Conservation (phyloP, 1,140 invertebrate species). For the Drosophila rufa region DNA sequence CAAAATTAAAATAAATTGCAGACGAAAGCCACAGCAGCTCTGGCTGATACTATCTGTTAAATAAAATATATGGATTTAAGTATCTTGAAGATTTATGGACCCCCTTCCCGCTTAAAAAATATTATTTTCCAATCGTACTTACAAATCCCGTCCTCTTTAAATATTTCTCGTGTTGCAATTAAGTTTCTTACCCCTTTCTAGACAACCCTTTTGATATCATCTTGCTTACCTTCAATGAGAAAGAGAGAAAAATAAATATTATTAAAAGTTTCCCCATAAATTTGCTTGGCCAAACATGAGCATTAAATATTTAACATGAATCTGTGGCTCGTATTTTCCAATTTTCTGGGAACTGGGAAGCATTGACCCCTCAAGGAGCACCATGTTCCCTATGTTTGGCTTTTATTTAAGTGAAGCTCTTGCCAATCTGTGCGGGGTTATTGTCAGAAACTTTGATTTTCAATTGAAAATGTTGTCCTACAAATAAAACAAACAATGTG, state of each 20-base stretch:
- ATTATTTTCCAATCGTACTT: neutral
- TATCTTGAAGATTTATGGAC: too few species aligned
- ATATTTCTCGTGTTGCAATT: neutral
- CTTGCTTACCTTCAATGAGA: conserved; percentile 58
- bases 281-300: conserved; percentile 29
- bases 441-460: conserved; percentile 37
- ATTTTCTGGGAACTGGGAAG: neutral
- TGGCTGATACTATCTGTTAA: too few species aligned
- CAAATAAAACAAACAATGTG: conserved; percentile 22
- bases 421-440: conserved; percentile 3
- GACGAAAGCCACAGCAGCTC: too few species aligned
- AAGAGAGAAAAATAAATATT: conserved; percentile 15
- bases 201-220: neutral
- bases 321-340: conserved; percentile 6
- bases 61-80: too few species aligned
- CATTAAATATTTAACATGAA: conserved; percentile 36
- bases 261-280: conserved; percentile 23
- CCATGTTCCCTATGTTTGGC: neutral
- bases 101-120: too few species aligned
- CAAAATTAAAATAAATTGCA: neutral
- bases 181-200: neutral
- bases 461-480: conserved; percentile 32
- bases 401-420: conserved; percentile 10
- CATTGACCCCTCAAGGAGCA: neutral
- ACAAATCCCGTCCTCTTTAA: neutral